Evolutionary conservation across 2,888 invertebrate genomes (phyloP), one percentile per base, ranked within the genome.

Genomic region (Chrysopilus asiliformis): DNA sequence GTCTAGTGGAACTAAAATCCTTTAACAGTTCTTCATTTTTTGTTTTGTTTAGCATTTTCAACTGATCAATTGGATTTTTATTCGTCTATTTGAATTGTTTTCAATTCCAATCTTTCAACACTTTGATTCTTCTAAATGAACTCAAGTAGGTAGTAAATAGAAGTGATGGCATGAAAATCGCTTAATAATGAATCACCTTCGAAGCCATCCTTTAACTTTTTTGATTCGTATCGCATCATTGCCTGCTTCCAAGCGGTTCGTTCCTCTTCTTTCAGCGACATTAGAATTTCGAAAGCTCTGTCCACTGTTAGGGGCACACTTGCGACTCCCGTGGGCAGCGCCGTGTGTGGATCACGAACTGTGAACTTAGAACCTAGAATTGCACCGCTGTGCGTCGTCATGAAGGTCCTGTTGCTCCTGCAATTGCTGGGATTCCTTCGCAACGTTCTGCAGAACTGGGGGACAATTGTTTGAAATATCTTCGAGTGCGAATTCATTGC

Each of bases 221-320:
- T 75, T 0, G 84, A 80, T 52, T 83, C 76, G 53, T 74, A 79
- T 56, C 81, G 79, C 47, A 76, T 74, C 28, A 86, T 59, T 2
- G 84, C 82, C 30, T 64, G 60, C 39, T 76, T 68, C 31, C 86
- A 65, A 45, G 77, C 65, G 47, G 67, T 71, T 34, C 85, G 68
- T 56, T 86, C 85, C 34, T 79, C 78, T 34, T 74, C 70, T 25
- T 76, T 82, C 24, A 86, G 65, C 49, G 76, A 73, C 22, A 79
- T 61, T 6, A 81, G 72, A 32, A 86, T 65, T 52, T 83, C 80
- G 47, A 76, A 73, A 1, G 84, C 85, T 47, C 81, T 78, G 30
- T 74, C 67, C 52, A 79, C 79, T 22, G 76, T 72, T 28, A 78
- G 50, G 1, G 68, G 68, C 19, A 65, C 65, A 32, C 58, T 51